Evolutionary conservation across 2,888 invertebrate species (phyloP).

Genomic region (Cistogaster globosa): DNA sequence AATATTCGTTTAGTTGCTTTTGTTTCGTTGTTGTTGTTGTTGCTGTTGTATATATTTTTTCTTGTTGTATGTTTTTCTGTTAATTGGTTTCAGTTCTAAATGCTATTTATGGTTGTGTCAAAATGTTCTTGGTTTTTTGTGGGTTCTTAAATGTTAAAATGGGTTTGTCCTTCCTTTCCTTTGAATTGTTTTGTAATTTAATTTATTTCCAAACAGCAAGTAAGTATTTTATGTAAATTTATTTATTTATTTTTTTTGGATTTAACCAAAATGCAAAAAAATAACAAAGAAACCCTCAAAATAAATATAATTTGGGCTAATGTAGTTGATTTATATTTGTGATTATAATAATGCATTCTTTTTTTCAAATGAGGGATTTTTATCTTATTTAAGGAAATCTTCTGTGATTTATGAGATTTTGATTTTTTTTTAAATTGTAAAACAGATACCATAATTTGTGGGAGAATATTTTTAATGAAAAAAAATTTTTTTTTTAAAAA

Average conservation of each 20-base stretch:
- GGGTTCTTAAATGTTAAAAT: constrained; percentile 27
- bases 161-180: not conserved
- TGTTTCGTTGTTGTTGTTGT: constrained; percentile 43
- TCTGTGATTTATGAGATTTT: constrained; percentile 37
- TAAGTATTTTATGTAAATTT: constrained; percentile 28
- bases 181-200: constrained; percentile 13
- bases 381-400: constrained; percentile 34
- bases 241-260: not conserved
- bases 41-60: constrained; percentile 13
- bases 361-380: constrained; percentile 25
- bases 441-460: not conserved
- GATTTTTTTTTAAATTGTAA: too few relatives aligned
- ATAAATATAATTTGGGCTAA: constrained; percentile 39
- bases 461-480: not conserved
- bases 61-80: constrained; percentile 48
- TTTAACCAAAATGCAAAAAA: constrained; percentile 20
- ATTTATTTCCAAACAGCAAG: not conserved
- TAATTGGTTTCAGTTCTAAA: constrained; percentile 70
- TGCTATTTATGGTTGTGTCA: constrained; percentile 68
- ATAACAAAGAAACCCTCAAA: constrained; percentile 8
- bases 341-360: constrained; percentile 45
- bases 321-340: constrained; percentile 58
- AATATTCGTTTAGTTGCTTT: constrained; percentile 19
- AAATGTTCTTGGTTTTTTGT: constrained; percentile 49
- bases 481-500: too few relatives aligned